phyloP scores from a whole-genome alignment of 2,113 vertebrate species.

The Notarius lentiginosus region DNA sequence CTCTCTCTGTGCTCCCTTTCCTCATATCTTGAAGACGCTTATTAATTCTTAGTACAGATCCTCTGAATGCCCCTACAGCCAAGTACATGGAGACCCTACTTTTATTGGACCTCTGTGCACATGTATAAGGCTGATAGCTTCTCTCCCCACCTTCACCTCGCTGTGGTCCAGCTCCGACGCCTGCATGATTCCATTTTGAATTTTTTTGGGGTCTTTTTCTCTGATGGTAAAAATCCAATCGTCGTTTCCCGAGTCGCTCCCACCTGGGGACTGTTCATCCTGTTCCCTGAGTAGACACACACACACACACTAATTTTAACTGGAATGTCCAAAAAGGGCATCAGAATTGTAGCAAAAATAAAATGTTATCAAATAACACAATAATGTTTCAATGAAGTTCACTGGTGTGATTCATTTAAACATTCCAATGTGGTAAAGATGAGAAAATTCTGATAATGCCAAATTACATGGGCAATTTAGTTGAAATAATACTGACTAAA shows the following conservation, averaged over 20 bases:
- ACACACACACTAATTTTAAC: constrained; percentile 27
- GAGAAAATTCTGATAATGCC: neutral
- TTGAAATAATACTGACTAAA: neutral
- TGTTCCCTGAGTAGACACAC: constrained; percentile 75
- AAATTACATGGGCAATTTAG: neutral
- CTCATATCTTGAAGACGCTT: neutral
- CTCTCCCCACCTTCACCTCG: constrained; percentile 58
- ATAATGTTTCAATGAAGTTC: no score
- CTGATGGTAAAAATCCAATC: constrained; percentile 91
- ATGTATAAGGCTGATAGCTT: neutral
- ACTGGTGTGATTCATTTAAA: neutral
- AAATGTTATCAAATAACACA: neutral
- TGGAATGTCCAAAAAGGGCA: neutral
- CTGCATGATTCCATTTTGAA: constrained; percentile 80
- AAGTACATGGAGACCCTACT: neutral
- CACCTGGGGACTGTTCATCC: constrained; percentile 82
- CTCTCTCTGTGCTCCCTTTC: neutral
- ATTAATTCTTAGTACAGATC: neutral
- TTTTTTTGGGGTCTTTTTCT: constrained; percentile 80
- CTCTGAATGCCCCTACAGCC: neutral
- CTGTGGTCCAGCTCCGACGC: constrained; percentile 72
- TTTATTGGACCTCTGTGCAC: neutral
- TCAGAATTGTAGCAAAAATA: neutral
- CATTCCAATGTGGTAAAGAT: neutral
- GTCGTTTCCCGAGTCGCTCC: constrained; percentile 71